Evolutionary conservation across 2,888 invertebrate species (phyloP).

Genomic region (Agrochola lychnidis): DNA sequence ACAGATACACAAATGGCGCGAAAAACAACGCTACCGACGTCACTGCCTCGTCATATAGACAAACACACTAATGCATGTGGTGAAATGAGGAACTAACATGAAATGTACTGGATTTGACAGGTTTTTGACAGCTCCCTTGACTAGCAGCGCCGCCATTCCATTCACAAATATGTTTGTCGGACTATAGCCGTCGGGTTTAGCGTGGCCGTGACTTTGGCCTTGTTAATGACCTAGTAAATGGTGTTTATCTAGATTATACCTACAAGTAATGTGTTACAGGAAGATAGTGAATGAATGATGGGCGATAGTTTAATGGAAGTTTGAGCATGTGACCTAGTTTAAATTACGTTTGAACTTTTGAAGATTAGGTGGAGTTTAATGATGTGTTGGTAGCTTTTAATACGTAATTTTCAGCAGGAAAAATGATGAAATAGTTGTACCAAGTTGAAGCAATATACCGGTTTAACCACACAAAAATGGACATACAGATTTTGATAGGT

Average conservation of each 20-base stretch:
- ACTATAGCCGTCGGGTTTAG: neutral
- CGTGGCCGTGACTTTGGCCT: slow-evolving; percentile 64
- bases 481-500: neutral
- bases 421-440: slow-evolving; percentile 12
- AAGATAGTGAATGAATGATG: slow-evolving; percentile 42
- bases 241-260: slow-evolving; percentile 22
- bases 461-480: neutral
- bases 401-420: neutral
- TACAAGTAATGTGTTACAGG: slow-evolving; percentile 10
- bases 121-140: slow-evolving; percentile 25
- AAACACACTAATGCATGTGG: neutral
- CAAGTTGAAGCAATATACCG: neutral
- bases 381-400: neutral
- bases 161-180: neutral
- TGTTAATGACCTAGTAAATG: slow-evolving; percentile 61
- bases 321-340: slow-evolving; percentile 13
- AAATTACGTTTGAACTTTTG: slow-evolving; percentile 1
- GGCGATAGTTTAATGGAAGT: slow-evolving; percentile 14
- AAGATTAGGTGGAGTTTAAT: neutral
- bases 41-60: slow-evolving; percentile 28
- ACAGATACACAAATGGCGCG: slow-evolving; percentile 14
- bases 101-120: slow-evolving; percentile 20
- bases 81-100: slow-evolving; percentile 22
- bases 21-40: slow-evolving; percentile 40
- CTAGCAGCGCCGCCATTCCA: slow-evolving; percentile 30